Evolutionary conservation across 2,113 vertebrate species (phyloP).

Genomic region (Helogale parvula): DNA sequence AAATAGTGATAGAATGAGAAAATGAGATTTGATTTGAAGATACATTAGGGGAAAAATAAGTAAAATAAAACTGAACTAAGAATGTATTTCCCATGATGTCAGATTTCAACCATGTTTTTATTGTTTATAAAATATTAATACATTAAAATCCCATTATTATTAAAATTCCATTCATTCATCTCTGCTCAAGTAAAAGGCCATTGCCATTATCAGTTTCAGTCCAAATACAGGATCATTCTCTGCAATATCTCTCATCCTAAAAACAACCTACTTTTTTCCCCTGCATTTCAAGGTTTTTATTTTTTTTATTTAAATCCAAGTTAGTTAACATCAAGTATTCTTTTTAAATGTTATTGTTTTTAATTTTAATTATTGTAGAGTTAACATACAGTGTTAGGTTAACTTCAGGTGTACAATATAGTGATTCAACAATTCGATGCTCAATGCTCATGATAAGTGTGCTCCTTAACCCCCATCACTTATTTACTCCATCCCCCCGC

Average conservation of each 20-base stretch:
- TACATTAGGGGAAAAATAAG: not conserved
- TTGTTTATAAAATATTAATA: not conserved
- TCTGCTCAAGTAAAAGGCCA: not conserved
- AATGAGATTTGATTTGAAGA: not conserved
- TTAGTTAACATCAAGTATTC: no score
- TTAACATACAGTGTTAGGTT: not conserved
- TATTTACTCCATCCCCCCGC: not conserved
- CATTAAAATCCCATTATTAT: not conserved
- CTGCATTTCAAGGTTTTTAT: not conserved
- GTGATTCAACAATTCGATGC: not conserved
- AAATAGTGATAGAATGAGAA: not conserved
- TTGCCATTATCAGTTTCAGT: not conserved
- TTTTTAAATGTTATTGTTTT: not conserved
- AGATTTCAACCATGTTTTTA: not conserved
- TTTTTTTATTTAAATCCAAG: not conserved
- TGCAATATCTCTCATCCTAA: not conserved
- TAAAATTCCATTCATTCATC: not conserved
- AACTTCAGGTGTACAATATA: not conserved
- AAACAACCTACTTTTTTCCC: not conserved
- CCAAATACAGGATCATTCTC: not conserved
- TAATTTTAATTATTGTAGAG: not conserved
- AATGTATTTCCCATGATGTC: not conserved
- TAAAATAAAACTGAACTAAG: slow-evolving; percentile 14
- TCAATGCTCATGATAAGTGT: not conserved
- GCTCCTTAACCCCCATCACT: not conserved